Percentiles rank a stretch among this genome's conserved stretches.
These are phyloP conservation scores for Syngnathus typhle DNA, from an alignment of 2,113 vertebrate species.

Conservation along the genomic window DNA sequence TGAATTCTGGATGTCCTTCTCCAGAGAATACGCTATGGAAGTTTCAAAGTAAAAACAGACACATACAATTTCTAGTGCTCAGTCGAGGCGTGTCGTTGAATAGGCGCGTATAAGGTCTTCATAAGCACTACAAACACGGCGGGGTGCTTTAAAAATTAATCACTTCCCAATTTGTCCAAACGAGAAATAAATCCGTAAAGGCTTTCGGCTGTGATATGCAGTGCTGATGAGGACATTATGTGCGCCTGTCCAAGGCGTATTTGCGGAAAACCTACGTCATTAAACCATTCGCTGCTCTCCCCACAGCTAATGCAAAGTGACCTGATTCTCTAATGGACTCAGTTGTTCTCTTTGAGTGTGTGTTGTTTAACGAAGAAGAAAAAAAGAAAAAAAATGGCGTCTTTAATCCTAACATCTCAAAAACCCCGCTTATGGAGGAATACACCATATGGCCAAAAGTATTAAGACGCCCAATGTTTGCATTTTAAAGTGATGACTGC, in stretches of 20 bases:
- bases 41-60: constrained; percentile 62
- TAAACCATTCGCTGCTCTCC: constrained; percentile 71
- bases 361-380: not conserved
- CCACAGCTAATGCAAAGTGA: constrained; percentile 68
- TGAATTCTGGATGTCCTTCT: constrained; percentile 65
- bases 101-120: constrained; percentile 64
- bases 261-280: constrained; percentile 63
- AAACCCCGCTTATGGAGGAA: constrained; percentile 35
- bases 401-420: constrained; percentile 17
- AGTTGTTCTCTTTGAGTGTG: not conserved
- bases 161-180: constrained; percentile 9
- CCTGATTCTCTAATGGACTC: constrained; percentile 6
- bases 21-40: constrained; percentile 65
- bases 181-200: not conserved
- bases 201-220: constrained; percentile 40
- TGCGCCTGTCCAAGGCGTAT: constrained; percentile 62
- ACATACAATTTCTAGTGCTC: constrained; percentile 56
- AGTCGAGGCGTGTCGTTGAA: constrained; percentile 65
- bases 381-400: not conserved
- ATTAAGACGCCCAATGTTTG: not conserved
- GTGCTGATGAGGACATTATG: constrained; percentile 64
- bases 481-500: not conserved
- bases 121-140: constrained; percentile 60
- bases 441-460: constrained; percentile 13
- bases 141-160: constrained; percentile 14